phyloP scores from a whole-genome alignment of 2,113 vertebrate genomes.

The Scytalopus superciliaris region DNA sequence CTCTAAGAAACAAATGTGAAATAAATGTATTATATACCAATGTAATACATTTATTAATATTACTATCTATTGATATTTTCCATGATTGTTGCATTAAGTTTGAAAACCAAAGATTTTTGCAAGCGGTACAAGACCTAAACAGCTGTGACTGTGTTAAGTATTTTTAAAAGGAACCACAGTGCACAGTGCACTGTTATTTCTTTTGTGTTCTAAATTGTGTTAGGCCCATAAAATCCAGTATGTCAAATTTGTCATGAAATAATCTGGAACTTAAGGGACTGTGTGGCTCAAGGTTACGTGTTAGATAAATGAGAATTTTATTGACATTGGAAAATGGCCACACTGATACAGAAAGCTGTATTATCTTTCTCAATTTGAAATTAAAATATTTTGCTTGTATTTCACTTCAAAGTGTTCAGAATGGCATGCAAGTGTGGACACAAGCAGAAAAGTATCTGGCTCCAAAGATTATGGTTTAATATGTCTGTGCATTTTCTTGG shows the following conservation, averaged over 20 bases:
- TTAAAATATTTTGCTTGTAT: constrained; percentile 15
- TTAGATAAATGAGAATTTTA: constrained; percentile 58
- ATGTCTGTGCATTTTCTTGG: not conserved
- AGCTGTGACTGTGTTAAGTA: constrained; percentile 28
- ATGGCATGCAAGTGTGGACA: not conserved
- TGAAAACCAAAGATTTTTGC: constrained; percentile 15
- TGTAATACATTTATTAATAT: not conserved
- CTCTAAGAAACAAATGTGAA: constrained; percentile 50
- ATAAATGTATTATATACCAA: constrained; percentile 34
- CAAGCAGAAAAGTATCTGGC: not conserved
- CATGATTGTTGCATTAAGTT: constrained; percentile 13
- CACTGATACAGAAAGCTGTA: constrained; percentile 4
- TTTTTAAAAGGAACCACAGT: constrained; percentile 48
- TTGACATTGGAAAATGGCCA: constrained; percentile 58
- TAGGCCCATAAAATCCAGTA: constrained; percentile 3
- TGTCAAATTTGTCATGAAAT: constrained; percentile 59
- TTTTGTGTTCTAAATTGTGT: constrained; percentile 38
- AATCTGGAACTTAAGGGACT: constrained; percentile 11
- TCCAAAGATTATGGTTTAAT: not conserved
- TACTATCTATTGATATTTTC: constrained; percentile 30
- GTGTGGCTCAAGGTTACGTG: not conserved
- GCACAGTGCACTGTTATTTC: not conserved
- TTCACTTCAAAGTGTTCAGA: constrained; percentile 31
- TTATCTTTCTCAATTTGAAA: constrained; percentile 49
- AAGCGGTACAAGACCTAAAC: not conserved